phyloP scores from a whole-genome alignment of 2,888 invertebrate species.

The Drosophila subsilvestris region DNA sequence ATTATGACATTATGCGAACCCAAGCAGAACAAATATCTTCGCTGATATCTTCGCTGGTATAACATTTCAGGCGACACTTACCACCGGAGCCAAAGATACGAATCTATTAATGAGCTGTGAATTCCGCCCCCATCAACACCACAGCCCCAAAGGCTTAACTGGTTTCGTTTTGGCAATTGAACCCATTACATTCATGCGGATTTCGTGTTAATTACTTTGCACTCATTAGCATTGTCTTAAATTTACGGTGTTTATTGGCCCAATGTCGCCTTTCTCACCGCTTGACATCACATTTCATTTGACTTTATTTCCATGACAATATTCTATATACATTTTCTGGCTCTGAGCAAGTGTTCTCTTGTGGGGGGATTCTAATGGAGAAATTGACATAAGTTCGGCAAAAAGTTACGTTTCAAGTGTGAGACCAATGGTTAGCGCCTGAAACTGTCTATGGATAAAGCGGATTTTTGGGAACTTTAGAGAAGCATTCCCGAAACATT shows the following conservation, averaged over 20 bases:
- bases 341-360: too few species aligned
- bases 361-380: too few species aligned
- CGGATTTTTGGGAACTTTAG: too few species aligned
- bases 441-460: too few species aligned
- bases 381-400: too few species aligned
- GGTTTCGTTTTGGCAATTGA: conserved; percentile 66
- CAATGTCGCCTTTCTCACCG: conserved; percentile 67
- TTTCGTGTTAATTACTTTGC: conserved; percentile 75
- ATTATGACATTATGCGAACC: neutral
- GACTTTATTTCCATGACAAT: too few species aligned
- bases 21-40: conserved; percentile 29
- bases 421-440: too few species aligned
- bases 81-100: conserved; percentile 49
- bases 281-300: conserved; percentile 20
- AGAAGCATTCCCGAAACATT: too few species aligned
- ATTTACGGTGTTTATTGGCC: conserved; percentile 61
- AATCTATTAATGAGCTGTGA: conserved; percentile 77
- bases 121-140: conserved; percentile 7
- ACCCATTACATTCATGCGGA: conserved; percentile 75
- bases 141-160: conserved; percentile 36
- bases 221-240: conserved; percentile 76
- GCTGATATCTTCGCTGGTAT: conserved; percentile 28
- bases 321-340: too few species aligned
- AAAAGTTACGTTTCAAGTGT: too few species aligned
- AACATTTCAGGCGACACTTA: conserved; percentile 66